Base-by-base conservation (phyloP, 30 jellyfish, hydroid and myxozoan species). In the Aurelia aurita complex sp. Pacific region DNA sequence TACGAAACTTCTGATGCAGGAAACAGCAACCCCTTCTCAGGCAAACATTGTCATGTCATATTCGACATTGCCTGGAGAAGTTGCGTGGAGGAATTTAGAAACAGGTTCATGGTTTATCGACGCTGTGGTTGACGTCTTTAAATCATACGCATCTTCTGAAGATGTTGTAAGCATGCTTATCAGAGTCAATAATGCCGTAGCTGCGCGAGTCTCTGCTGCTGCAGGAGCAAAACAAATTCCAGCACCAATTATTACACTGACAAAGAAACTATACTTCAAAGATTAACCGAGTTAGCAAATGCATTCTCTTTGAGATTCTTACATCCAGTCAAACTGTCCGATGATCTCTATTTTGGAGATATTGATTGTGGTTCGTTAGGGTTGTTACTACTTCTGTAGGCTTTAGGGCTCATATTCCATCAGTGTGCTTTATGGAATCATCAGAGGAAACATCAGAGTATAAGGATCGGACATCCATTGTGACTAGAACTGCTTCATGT, bases 21-120 rank as follows among this genome's bases (percentile, higher is more conserved):
- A 91, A 17, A 66, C 77, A 18, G 62, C 82, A 12, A 73, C 88
- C 12, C 94, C 88, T 4, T 32, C 82, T 32, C 92, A 84, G 29
- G 88, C 97, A 32, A 85, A 92, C 62, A 70, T 92, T 15, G 55
- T 92, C 18, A 65, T 92, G 36, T 91, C 97, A n/a, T 92, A 86
- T 85, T 87, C 93, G 13, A 87, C 98, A 17, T 64, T 92, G 67
- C 98, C 98, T 62, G 97, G 97, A 16, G 87, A 82, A 18, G 96
- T 74, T 29, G 88, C 98, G 2, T 81, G 92, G 95, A 64, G 98
- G 71, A 83, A 87, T 42, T 34, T 70, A 1, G 86, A 74, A 19
- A 69, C 88, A 11, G 98, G 98, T 4, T 87, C 97, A 2, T 92
- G 91, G 91, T 92, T 81, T 71, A 87, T 87, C 64, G 89, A 82